Base-by-base conservation (phyloP, 2,797 vertebrate species). In the Poeciliopsis infans region DNA sequence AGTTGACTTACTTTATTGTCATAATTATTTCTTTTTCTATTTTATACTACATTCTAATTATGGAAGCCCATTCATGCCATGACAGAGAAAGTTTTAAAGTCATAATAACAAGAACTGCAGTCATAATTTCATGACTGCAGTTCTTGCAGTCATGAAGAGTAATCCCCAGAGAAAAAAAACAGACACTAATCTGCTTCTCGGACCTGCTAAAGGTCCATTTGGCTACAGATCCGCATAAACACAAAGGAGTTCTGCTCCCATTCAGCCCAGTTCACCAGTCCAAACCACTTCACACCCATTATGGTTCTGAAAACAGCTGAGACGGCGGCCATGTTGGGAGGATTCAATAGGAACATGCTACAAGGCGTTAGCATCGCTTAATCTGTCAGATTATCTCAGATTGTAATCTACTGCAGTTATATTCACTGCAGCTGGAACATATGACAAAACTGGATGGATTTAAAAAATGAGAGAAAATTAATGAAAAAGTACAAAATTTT, bases 151-250 rank as follows among this genome's bases (percentile, higher is more conserved):
- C n/a, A n/a, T n/a, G n/a, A n/a, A n/a, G n/a, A n/a, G n/a, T n/a
- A 94, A 94, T 91, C 88, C 83, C 84, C 78, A 12, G 83, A 36
- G 80, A 43, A 78, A 66, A 66, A 82, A 87, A 80, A 31, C 23
- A 74, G 43, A 78, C 77, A 79, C 80, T 90, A 92, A 92, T 93
- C 88, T 92, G 83, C 82, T 86, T 73, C 85, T 85, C 82, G 78
- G 90, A 89, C 86, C 86, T 89, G 87, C 87, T 93, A 94, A 94
- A 93, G 91, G 92, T 88, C 83, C 78, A 84, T 91, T 93, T 94
- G 90, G 88, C 91, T 85, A 84, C 86, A 93, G 90, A 93, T 89
- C 80, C 3, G 41, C 45, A 83, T 80, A 88, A 93, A 90, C 83
- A 84, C 39, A 79, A 84, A 86, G 82, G 82, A 86, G 55, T 83